These are phyloP conservation scores for Eubucco bourcierii DNA, from an alignment of 2,113 vertebrate species.

Conservation along the genomic window DNA sequence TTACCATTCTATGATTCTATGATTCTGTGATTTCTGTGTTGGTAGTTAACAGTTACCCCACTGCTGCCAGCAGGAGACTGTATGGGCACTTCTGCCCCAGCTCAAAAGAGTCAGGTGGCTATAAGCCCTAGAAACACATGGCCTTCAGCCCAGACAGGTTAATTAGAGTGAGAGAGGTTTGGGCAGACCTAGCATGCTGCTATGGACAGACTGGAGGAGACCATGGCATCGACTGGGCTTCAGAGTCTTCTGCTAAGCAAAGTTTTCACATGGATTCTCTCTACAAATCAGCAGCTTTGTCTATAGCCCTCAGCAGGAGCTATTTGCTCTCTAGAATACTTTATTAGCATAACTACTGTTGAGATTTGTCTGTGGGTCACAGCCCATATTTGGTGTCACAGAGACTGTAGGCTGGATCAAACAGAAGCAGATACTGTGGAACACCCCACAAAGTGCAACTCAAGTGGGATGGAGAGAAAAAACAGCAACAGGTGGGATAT, in stretches of 20 bases:
- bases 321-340: background rate
- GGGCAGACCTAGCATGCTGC: fast-evolving
- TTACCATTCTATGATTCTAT: too few relatives aligned
- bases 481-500: background rate
- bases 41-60: background rate
- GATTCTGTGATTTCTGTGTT: too few relatives aligned
- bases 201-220: fast-evolving
- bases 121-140: background rate
- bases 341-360: background rate
- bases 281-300: background rate
- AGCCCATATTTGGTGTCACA: background rate
- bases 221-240: background rate
- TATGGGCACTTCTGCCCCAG: background rate
- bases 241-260: background rate
- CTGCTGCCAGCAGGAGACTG: background rate
- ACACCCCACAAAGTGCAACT: background rate
- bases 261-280: background rate
- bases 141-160: background rate
- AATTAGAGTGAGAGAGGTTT: background rate
- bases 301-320: background rate
- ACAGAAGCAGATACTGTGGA: background rate
- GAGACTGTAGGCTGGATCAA: background rate
- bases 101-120: background rate
- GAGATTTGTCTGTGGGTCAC: background rate
- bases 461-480: background rate